Base-by-base conservation (phyloP, 2,888 invertebrate species). In the Eristalinus aeneus region DNA sequence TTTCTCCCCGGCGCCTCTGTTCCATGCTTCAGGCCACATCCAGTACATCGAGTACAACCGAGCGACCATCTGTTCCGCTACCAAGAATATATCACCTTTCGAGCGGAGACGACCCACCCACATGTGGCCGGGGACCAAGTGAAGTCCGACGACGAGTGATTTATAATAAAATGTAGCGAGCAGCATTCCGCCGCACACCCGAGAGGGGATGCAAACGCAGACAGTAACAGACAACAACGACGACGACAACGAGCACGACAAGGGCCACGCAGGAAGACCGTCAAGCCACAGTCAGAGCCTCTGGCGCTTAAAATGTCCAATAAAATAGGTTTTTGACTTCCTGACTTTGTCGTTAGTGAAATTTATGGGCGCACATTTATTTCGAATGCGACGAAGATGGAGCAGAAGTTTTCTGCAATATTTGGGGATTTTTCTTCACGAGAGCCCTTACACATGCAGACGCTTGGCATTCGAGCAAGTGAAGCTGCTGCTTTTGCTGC, bases 321-420 rank as follows among this genome's bases (percentile, higher is more conserved):
- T 81, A 74, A 74, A 77, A 86, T 82, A 77, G 86, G 77, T 61
- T 81, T 85, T 77, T 82, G 77, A 82, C 77, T 86, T 86, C 86
- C 86, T 81, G 86, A 86, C 86, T 86, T 82, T 77, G 82, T 82
- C 82, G 86, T 86, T 82, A 82, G 77, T 58, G 61, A 86, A 77
- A 86, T 86, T 86, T 86, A 86, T 86, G 81, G 69, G 22, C 54
- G 34, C 46, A 77, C 77, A 86, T 86, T 82, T 71, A 77, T 82
- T 82, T 77, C 72, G 65, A 74, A 81, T 75, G 56, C 72, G 64
- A 86, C 60, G 71, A 76, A 71, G 63, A 80, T 39, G 72, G 31
- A 72, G 58, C 68, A 86, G 77, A 86, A 86, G 81, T 82, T 86
- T 86, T 77, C 69, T 71, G 86, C 76, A 86, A 73, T 81, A 77